Conservation (phyloP, 2,797 vertebrate species). For the Pantherophis alleghaniensis region DNA sequence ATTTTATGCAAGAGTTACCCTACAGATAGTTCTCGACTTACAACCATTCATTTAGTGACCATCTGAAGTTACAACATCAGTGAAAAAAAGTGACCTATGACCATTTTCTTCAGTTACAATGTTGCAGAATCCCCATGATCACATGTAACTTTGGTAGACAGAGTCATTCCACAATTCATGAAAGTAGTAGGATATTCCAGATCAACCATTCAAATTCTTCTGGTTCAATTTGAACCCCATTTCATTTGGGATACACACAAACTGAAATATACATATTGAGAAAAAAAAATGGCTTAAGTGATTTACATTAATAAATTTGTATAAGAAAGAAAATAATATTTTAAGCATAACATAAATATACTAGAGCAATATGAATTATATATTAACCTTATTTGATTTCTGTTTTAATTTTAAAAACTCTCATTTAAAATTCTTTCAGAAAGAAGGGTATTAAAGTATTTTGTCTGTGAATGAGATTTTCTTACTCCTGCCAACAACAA, state of each 20-base stretch:
- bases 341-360: background rate
- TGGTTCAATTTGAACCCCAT: background rate
- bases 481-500: conserved; percentile 9
- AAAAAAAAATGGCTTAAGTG: background rate
- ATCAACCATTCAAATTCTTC: background rate
- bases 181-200: background rate
- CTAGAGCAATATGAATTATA: conserved; percentile 11
- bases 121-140: too few species aligned
- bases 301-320: background rate
- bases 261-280: background rate
- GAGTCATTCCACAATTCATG: background rate
- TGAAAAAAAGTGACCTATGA: too few species aligned
- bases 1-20: background rate
- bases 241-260: background rate
- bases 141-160: too few species aligned
- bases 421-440: background rate
- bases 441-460: background rate
- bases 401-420: conserved; percentile 12
- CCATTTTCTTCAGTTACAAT: too few species aligned
- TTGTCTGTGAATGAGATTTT: background rate
- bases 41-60: too few species aligned
- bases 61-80: too few species aligned
- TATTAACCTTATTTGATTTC: background rate
- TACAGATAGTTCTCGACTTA: background rate
- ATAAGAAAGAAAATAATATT: background rate